Percentiles rank a stretch among this genome's conserved stretches.
These are phyloP conservation scores for Smutsia temminckii DNA, from an alignment of 2,797 vertebrate species.

Conservation along the genomic window DNA sequence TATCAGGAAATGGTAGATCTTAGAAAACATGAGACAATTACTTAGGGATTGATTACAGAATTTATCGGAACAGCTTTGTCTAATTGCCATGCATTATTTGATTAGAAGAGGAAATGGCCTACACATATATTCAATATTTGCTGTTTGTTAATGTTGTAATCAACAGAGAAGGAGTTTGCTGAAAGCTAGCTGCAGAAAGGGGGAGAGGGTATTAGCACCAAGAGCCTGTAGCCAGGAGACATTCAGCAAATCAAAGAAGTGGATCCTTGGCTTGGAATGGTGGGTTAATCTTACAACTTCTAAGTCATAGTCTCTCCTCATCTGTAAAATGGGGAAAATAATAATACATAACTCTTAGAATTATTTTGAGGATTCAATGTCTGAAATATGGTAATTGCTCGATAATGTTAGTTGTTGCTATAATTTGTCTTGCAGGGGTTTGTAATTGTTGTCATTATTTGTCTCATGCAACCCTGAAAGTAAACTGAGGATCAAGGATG, in stretches of 20 bases:
- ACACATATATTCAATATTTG: conserved; percentile 3
- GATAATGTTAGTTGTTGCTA: neutral
- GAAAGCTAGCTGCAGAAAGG: neutral
- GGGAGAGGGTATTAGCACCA: neutral
- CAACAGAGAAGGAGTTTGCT: neutral
- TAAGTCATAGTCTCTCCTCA: neutral
- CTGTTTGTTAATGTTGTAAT: conserved; percentile 49
- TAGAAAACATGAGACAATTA: conserved; percentile 6
- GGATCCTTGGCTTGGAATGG: neutral
- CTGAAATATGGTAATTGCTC: neutral
- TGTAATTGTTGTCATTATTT: neutral
- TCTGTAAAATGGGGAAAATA: conserved; percentile 17
- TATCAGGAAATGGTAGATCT: neutral
- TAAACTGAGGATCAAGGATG: neutral
- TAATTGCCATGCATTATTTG: conserved; percentile 20
- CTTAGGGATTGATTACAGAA: neutral
- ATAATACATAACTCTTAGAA: conserved; percentile 42
- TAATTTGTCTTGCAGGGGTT: neutral
- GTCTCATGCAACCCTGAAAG: neutral
- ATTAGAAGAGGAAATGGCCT: conserved; percentile 49
- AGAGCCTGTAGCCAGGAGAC: neutral
- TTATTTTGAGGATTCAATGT: conserved; percentile 59
- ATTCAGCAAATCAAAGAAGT: neutral
- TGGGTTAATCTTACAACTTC: neutral
- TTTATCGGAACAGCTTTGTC: conserved; percentile 40